Evolutionary conservation across 2,888 invertebrate genomes (phyloP), one percentile per base, ranked within the genome.

Genomic region (Leptopilina myrica): DNA sequence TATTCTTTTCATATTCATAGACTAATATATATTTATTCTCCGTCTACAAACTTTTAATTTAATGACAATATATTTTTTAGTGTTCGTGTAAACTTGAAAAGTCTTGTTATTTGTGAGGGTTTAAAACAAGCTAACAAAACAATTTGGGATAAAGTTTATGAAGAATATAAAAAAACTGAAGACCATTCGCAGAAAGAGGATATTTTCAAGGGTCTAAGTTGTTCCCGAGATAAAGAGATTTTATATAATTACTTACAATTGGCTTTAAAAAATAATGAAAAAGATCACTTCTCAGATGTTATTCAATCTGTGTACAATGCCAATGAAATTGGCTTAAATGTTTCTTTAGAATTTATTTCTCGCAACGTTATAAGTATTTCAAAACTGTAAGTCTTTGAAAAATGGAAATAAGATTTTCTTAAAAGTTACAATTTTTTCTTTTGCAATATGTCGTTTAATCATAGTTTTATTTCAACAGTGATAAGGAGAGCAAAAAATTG

Each of bases 61-160:
- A 33, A 33, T 33, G 2, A 4, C 33, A 33, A 33, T 43, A 33
- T 43, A 33, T 40, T 64, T 76, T 76, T 76, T n/a, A 77, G 77
- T 15, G 15, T 77, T 43, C 26, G 26, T n/a, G 64, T 26, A 46
- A 53, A 78, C 33, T 75, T 73, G n/a, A 75, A 78, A 9, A 20
- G 15, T 9, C 26, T 64, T 69, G 53, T 78, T 12, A 49, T 64
- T 14, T 75, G 73, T 64, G 14, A 46, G n/a, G 64, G 53, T n/a
- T 15, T 78, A 15, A 11, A 12, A 26, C 46, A 49, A 26, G 78
- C 64, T 1, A 75, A 73, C 75, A n/a, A 46, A 46, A 64, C 78
- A 40, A 33, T 65, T 33, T 78, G 78, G 78, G 12, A 73, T 14
- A 2, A 20, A 64, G 64, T 64, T 15, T 62, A 43, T 76, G 15